Base-by-base conservation (phyloP, 1,140 invertebrate genomes). In the Pararge aegeria region DNA sequence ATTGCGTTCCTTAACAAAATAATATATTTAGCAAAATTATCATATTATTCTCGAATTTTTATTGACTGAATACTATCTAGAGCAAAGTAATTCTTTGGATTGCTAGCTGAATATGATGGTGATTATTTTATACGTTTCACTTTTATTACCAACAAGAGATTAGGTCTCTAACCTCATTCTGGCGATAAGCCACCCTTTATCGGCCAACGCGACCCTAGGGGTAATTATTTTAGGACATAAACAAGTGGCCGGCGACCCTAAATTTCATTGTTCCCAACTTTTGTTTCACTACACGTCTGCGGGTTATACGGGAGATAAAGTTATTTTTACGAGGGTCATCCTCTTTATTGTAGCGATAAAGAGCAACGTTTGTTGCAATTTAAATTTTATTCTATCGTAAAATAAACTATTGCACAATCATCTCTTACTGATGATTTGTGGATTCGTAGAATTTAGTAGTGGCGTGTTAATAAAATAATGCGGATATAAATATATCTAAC, bases 271-370 rank as follows among this genome's bases (percentile, higher is more conserved):
- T 42, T 34, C 27, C 21, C 20, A 56, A 65, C 63, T 56, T 64
- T 58, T 60, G 63, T 65, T 65, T 60, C 56, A 64, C 55, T 59
- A 58, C 50, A 48, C 63, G 63, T 65, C 53, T 55, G 42, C 18
- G 48, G 48, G 55, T 42, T 40, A 51, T 40, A 50, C 0, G 4
- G 38, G 42, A 40, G 16, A 56, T 65, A 66, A 66, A 66, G 51
- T 61, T 61, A 66, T 66, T 61, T 66, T 66, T 61, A 66, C 58
- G 64, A 66, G 24, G 48, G 64, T 27, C 54, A 57, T 66, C 50
- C 42, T 53, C 40, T 66, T 66, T 66, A 66, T 61, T 66, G 40
- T 18, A 57, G 49, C 58, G 58, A 61, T 66, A 66, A 61, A 66
- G 60, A 58, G 58, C 56, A 40, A 37, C 54, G 64, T 66, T 61